Evolutionary conservation across 2,113 vertebrate genomes (phyloP).

Genomic region (Jaculus jaculus): DNA sequence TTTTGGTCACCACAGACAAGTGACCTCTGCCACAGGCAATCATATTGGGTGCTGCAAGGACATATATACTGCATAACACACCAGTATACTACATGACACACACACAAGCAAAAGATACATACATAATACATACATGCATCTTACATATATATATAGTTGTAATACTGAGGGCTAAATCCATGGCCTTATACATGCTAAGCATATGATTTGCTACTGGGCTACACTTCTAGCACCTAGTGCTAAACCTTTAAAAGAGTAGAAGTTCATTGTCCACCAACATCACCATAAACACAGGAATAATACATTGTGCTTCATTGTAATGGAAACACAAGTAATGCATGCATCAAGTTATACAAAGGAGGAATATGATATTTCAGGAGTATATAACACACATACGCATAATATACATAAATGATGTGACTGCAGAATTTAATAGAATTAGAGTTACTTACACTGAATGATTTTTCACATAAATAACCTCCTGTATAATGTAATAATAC

Average conservation of each 20-base stretch:
- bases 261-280: background rate
- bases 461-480: slow-evolving; percentile 2
- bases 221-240: background rate
- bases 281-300: background rate
- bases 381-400: background rate
- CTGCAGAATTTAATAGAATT: background rate
- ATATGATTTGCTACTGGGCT: background rate
- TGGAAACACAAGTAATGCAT: slow-evolving; percentile 43
- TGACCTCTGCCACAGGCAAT: too few species aligned
- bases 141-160: too few species aligned
- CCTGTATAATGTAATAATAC: background rate
- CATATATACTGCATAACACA: too few species aligned
- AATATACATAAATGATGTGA: background rate
- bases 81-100: background rate
- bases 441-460: slow-evolving; percentile 8
- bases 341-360: background rate
- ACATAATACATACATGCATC: too few species aligned
- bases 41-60: too few species aligned
- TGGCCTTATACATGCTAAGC: background rate
- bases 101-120: too few species aligned
- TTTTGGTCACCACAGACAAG: too few species aligned
- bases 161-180: too few species aligned
- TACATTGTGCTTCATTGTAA: background rate
- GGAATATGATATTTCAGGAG: background rate
- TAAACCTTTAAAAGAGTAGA: background rate